These are phyloP conservation scores for Melipona beecheii DNA, from an alignment of 2,888 invertebrate genomes.

Conservation along the genomic window DNA sequence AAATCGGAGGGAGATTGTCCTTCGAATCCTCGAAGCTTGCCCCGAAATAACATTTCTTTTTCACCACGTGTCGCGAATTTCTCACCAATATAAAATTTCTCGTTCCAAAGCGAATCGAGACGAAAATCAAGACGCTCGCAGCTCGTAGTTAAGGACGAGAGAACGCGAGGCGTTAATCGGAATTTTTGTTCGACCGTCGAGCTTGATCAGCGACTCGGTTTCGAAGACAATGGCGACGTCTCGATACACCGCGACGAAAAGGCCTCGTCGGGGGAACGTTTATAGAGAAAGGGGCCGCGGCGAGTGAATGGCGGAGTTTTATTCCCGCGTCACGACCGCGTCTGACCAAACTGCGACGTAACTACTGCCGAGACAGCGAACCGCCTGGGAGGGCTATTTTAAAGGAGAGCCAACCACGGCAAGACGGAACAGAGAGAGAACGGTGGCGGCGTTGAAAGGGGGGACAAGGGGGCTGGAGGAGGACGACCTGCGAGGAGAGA, in stretches of 20 bases:
- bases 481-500: too few relatives aligned
- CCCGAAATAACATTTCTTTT: too few relatives aligned
- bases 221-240: background rate
- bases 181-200: slow-evolving; percentile 28
- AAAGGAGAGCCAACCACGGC: background rate
- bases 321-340: slow-evolving; percentile 34
- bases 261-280: background rate
- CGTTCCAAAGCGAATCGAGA: too few relatives aligned
- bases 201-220: slow-evolving; percentile 29
- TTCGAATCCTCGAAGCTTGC: too few relatives aligned
- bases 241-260: slow-evolving; percentile 27
- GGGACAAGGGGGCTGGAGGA: too few relatives aligned
- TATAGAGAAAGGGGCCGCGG: background rate
- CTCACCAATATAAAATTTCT: too few relatives aligned
- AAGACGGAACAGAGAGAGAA: background rate
- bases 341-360: slow-evolving; percentile 36
- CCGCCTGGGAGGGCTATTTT: slow-evolving; percentile 13
- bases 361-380: slow-evolving; percentile 44
- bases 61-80: too few relatives aligned
- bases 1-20: too few relatives aligned
- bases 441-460: background rate
- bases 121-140: slow-evolving; percentile 7
- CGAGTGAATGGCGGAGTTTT: slow-evolving; percentile 51
- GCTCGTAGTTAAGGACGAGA: background rate
- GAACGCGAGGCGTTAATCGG: slow-evolving; percentile 24